Base-by-base conservation (phyloP, 2,797 vertebrate species). In the Aselliscus stoliczkanus region DNA sequence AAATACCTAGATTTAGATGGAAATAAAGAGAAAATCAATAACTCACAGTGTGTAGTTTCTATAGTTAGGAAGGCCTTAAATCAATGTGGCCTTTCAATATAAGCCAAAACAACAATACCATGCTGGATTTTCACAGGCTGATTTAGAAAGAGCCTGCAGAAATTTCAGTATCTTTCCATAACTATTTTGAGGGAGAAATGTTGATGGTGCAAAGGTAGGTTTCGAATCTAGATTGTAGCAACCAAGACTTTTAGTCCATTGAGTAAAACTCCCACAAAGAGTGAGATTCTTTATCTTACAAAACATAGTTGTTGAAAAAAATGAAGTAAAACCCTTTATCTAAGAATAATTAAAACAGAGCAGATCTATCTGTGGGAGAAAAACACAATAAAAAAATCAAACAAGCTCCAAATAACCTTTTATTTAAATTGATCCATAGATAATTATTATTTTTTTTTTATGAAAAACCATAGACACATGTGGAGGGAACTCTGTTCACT, bases 221-320 rank as follows among this genome's bases (percentile, higher is more conserved):
- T 97, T 82, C 77, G 89, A 95, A 96, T 94, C 27, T 29, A 95
- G 37, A 90, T n/a, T 79, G 42, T 80, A 96, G 80, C 60, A 96
- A 93, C 23, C 84, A 73, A 80, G 54, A 76, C 67, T 94, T 79
- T 86, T 91, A 81, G n/a, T 94, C 42, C 12, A 65, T 44, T 91
- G 67, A 96, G 5, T 91, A 73, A 95, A 75, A 92, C 13, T 18
- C 42, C 75, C 76, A 64, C 31, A 93, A 42, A 93, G 67, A 47
- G 20, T 54, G 14, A 58, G 23, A 77, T 58, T 93, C 0, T 80
- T 97, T 29, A 75, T 0, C 10, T 29, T 84, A n/a, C 4, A 93
- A 93, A 93, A 95, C 21, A 47, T 82, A 93, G 56, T 42, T 96
- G 42, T 91, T 75, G 83, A 91, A 73, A 93, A 56, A 93, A 2